phyloP scores from a whole-genome alignment of 2,113 vertebrate species.

The Myanophis thanlyinensis region DNA sequence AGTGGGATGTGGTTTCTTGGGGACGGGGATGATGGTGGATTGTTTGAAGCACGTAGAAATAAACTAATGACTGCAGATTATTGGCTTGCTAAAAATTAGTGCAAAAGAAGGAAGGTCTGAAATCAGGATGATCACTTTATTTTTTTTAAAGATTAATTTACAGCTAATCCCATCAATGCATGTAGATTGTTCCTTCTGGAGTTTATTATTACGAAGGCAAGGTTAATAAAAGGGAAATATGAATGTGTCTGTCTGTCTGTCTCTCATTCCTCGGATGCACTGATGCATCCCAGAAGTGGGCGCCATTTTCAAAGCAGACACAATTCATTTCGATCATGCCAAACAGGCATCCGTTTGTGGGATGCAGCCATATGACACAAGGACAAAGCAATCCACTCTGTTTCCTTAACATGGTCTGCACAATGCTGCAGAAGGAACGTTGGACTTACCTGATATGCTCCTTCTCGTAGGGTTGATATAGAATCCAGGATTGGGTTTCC shows the following conservation, averaged over 20 bases:
- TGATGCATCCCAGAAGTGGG: background rate
- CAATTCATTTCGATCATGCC: background rate
- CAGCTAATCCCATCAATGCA: background rate
- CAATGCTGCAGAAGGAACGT: background rate
- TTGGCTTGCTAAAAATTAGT: background rate
- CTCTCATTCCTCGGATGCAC: background rate
- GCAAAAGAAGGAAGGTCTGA: background rate
- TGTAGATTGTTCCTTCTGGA: background rate
- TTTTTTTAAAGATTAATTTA: background rate
- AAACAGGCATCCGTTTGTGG: background rate
- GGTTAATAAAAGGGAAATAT: background rate
- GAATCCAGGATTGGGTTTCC: too few relatives aligned
- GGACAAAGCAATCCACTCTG: background rate
- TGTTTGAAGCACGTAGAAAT: too few relatives aligned
- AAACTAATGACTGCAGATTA: background rate
- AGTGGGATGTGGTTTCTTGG: too few relatives aligned
- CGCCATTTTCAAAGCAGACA: background rate
- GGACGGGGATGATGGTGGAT: too few relatives aligned
- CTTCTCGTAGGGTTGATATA: too few relatives aligned
- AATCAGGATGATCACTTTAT: background rate
- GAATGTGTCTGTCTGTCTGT: background rate
- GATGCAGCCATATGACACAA: background rate
- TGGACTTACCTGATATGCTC: too few relatives aligned
- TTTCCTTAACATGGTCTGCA: background rate
- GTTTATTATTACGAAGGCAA: background rate